Conservation (phyloP, 2,888 invertebrate genomes). For the Noctua pronuba region DNA sequence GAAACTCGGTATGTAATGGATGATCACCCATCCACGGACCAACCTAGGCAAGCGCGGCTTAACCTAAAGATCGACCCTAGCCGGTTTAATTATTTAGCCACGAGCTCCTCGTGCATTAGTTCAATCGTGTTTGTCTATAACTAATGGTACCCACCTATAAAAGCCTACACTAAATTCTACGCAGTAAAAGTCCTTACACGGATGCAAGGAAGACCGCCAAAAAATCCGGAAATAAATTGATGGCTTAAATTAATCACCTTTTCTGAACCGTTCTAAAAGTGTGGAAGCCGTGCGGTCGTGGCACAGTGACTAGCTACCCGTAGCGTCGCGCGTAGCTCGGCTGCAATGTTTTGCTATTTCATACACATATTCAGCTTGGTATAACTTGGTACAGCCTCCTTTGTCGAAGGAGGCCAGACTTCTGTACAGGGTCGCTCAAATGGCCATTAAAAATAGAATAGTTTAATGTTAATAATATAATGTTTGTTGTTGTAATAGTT, state of each 20-base stretch:
- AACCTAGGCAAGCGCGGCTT: no score
- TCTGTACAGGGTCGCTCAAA: no score
- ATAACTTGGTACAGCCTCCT: neutral
- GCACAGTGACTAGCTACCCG: neutral
- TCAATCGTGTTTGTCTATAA: neutral
- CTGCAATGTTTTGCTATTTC: neutral
- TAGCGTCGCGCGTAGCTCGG: neutral
- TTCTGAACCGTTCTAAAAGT: neutral
- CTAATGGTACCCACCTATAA: neutral
- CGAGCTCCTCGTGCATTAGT: neutral
- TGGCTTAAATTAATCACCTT: neutral
- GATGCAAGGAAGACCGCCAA: neutral
- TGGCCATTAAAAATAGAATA: no score
- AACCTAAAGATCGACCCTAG: no score
- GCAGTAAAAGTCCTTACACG: neutral
- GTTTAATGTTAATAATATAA: no score
- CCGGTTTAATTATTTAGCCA: no score
- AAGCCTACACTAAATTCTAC: neutral
- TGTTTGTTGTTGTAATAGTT: no score
- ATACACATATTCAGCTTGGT: neutral
- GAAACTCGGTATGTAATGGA: no score
- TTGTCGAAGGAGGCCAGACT: no score
- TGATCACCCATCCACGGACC: no score
- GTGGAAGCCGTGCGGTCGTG: neutral
- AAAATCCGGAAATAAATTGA: constrained; percentile 2